phyloP scores from a whole-genome alignment of 2,797 vertebrate species.

The Loris lydekkerianus region DNA sequence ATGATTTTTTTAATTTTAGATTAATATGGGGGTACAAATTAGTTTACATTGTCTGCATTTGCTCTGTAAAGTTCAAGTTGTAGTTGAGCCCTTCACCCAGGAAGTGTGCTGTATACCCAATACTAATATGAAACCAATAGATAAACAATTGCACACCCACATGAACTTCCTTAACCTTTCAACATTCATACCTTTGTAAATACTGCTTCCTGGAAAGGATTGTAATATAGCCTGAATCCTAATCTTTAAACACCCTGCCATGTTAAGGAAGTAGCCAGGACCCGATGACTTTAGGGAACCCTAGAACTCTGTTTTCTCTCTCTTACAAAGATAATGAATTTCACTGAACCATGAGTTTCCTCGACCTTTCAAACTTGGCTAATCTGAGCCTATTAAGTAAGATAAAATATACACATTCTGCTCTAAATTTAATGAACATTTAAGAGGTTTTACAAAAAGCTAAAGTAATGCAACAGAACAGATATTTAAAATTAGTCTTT shows the following conservation, averaged over 20 bases:
- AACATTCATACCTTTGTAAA: neutral
- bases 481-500: fast-evolving
- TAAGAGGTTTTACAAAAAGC: slow-evolving; percentile 70
- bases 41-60: too few species aligned
- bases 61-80: too few species aligned
- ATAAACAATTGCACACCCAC: too few species aligned
- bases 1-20: too few species aligned
- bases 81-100: too few species aligned
- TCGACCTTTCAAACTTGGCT: neutral
- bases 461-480: slow-evolving; percentile 29
- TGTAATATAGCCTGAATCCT: neutral
- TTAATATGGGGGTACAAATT: too few species aligned
- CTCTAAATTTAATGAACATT: slow-evolving; percentile 45
- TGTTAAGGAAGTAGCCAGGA: neutral
- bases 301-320: neutral
- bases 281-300: neutral
- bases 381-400: neutral
- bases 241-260: neutral
- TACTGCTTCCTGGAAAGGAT: neutral
- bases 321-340: neutral
- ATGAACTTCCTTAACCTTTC: neutral
- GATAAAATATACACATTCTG: neutral
- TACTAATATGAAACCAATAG: too few species aligned
- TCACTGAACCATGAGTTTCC: neutral
- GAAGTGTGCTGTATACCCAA: too few species aligned